Conservation (phyloP, 1,140 invertebrate genomes). For the Neelides sp. region DNA sequence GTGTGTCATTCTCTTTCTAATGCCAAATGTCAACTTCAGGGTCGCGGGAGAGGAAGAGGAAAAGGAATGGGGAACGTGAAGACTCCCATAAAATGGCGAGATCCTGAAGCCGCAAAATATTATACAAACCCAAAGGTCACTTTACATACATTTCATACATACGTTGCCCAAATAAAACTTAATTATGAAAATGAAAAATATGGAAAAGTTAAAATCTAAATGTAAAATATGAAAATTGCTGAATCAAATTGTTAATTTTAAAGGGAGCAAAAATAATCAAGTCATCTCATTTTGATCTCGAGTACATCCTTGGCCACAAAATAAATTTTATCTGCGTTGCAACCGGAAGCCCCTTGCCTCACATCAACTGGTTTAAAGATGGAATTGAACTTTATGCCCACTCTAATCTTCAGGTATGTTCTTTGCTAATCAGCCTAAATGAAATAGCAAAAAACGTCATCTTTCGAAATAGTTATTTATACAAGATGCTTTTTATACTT, state of each 20-base stretch:
- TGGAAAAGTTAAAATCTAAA: no score
- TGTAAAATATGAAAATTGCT: background rate
- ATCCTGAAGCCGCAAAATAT: constrained; percentile 27
- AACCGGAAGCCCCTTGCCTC: constrained; percentile 57
- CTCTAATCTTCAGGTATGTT: constrained; percentile 71
- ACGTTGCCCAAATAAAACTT: background rate
- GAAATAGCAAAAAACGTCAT: background rate
- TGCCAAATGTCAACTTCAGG: no score
- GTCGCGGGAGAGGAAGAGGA: constrained; percentile 9
- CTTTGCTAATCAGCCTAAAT: no score
- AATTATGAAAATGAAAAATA: background rate
- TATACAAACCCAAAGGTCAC: constrained; percentile 26
- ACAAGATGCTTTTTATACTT: no score
- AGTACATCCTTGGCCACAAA: constrained; percentile 83
- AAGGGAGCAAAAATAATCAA: constrained; percentile 82
- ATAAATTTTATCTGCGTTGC: constrained; percentile 81
- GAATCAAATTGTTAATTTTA: constrained; percentile 6
- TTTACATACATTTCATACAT: background rate
- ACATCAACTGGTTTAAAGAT: constrained; percentile 87
- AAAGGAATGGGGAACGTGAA: constrained; percentile 16
- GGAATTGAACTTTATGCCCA: constrained; percentile 77
- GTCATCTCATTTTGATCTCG: constrained; percentile 81
- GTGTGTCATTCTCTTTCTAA: no score
- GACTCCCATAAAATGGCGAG: constrained; percentile 20
- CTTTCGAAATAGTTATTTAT: no score